Evolutionary conservation across 2,888 invertebrate species (phyloP), one percentile per base, ranked within the genome.

Genomic region (Koerneria pararmatus): DNA sequence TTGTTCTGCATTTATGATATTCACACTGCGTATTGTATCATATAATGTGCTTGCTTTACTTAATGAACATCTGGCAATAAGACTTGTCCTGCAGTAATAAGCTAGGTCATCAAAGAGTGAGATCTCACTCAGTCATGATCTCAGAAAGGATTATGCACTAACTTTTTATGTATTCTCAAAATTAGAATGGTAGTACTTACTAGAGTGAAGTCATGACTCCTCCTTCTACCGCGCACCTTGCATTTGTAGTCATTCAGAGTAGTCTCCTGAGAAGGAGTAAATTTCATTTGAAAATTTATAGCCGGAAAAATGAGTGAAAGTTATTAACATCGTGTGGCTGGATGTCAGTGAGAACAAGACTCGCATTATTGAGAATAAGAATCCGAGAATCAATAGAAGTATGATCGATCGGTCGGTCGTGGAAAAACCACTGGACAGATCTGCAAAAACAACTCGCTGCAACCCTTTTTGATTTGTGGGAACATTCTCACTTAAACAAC

Each of bases 191-290:
- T 27, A 29, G 41, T 24, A 57, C 65, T 60, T 56, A 70, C 70
- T 67, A 71, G 24, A 29, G 67, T 69, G 49, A 57, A 68, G 49
- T 69, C 65, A 6, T 70, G 68, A 27, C 71, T 59, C 15, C 77
- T 62, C 61, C 71, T 63, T 31, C 72, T 48, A 53, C 74, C 75
- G 56, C 74, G 65, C 27, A 78, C 73, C 66, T 73, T 73, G 70
- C 80, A 80, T 24, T 71, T 69, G 68, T 79, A 74, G 35, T 74
- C 53, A 6, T 71, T 67, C 19, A 78, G 48, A 27, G 78, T 77
- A 31, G 69, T 74, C 27, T 74, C 67, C 69, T 77, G 66, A 54
- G 75, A 67, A 5, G 51, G 11, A 32, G 34, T 58, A 65, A 35
- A 6, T 37, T 48, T 64, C n/a, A 69, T 59, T 15, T 32, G 27